Evolutionary conservation across 1,140 invertebrate species (phyloP), one percentile per base, ranked within the genome.

Genomic region (Dinoponera quadriceps): DNA sequence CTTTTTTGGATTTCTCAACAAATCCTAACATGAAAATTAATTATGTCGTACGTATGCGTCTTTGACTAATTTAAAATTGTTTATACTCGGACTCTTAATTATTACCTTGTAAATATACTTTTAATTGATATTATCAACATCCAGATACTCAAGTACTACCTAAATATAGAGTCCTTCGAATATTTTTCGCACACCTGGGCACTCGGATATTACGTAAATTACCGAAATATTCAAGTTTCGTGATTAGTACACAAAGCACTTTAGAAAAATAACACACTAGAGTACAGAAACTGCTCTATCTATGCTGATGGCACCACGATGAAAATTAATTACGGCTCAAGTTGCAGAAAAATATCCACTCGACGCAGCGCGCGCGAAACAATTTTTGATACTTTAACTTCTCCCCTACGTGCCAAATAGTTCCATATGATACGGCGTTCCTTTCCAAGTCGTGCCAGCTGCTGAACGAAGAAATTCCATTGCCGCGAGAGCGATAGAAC

Each of bases 381-480:
- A 18, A 48, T 13, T 68, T 57, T 16, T 18, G n/a, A 59, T 48
- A 38, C n/a, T 44, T 13, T 14, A 48, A 57, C 69, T 25, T 57
- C 54, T 69, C n/a, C 7, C 33, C 27, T 25, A 16, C 60, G 65
- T 55, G 22, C 48, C 65, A 77, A 77, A 77, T n/a, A 22, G 22
- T 49, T 65, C 18, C 38, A 3, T 27, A 27, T 13, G 51, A 16
- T 14, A 55, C 25, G 18, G 72, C 55, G 77, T 72, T 85, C 33
- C 48, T 63, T 72, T 48, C 16, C 57, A 48, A 29, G 38, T 78
- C 51, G 49, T 68, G 75, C 66, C 38, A 82, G 38, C n/a, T 14
- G 51, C 68, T 60, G 86, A 84, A 84, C 27, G 69, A 54, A 82
- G 82, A 84, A 81, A 84, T 81, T 80, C 62, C 49, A 63, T 60